Conservation (phyloP, 2,113 vertebrate species). For the Cichladusa arquata region DNA sequence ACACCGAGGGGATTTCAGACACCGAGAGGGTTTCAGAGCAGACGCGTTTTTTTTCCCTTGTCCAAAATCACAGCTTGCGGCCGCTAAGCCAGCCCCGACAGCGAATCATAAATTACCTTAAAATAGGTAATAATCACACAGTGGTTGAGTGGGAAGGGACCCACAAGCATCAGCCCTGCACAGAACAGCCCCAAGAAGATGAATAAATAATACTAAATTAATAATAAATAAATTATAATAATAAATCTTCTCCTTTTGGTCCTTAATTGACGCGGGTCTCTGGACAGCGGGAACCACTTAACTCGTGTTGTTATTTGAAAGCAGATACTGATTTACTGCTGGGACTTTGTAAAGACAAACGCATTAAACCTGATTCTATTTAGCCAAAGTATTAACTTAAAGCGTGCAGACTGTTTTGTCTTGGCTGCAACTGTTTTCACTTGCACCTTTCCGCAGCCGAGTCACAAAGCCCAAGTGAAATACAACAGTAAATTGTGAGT, state of each 20-base stretch:
- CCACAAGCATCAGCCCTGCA: background rate
- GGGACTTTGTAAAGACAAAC: background rate
- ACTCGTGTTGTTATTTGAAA: background rate
- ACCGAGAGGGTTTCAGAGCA: no score
- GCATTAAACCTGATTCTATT: background rate
- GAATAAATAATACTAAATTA: background rate
- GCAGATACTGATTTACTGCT: background rate
- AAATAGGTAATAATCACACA: no score
- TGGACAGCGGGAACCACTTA: background rate
- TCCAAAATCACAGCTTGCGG: no score
- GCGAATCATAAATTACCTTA: no score
- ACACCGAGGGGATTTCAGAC: background rate
- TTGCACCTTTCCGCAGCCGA: background rate
- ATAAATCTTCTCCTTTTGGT: background rate
- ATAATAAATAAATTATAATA: background rate
- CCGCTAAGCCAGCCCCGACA: no score
- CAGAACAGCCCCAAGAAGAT: background rate
- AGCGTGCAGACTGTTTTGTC: background rate
- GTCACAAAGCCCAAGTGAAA: background rate
- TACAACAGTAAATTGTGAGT: fast-evolving
- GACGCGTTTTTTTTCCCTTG: no score
- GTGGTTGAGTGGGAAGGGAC: background rate
- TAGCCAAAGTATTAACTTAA: background rate
- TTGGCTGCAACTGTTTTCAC: background rate
- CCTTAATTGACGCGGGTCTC: background rate